Conservation (phyloP, 2,888 invertebrate species). For the Polia nebulosa region DNA sequence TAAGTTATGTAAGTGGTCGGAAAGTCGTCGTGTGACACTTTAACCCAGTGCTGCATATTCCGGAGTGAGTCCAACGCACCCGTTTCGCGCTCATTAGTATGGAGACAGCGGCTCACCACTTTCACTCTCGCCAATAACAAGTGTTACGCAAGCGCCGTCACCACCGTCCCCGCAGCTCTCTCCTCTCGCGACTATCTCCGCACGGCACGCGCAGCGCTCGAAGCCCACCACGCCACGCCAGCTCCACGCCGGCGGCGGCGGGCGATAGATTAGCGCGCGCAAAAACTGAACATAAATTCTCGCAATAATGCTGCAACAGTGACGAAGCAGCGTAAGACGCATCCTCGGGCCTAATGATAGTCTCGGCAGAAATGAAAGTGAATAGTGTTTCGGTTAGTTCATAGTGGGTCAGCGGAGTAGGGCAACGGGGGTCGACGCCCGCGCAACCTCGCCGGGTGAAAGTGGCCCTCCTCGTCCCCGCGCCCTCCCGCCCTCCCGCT, state of each 20-base stretch:
- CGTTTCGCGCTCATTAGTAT: slow-evolving; percentile 88
- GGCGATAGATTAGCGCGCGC: slow-evolving; percentile 56
- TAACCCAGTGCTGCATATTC: slow-evolving; percentile 84
- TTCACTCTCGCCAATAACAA: slow-evolving; percentile 89
- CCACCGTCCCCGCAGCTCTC: slow-evolving; percentile 79
- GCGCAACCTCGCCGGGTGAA: slow-evolving; percentile 90
- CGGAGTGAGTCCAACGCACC: slow-evolving; percentile 79
- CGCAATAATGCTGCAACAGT: slow-evolving; percentile 78
- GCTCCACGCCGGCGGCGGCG: slow-evolving; percentile 43
- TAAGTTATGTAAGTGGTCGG: slow-evolving; percentile 79
- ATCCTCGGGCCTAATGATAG: slow-evolving; percentile 87
- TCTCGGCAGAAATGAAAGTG: slow-evolving; percentile 88
- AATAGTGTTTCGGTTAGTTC: slow-evolving; percentile 86
- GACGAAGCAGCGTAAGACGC: slow-evolving; percentile 78
- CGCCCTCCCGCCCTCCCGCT: slow-evolving; percentile 72
- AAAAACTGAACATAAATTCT: slow-evolving; percentile 68
- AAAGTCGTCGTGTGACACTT: slow-evolving; percentile 84
- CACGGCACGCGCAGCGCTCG: slow-evolving; percentile 57
- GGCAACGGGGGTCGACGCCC: slow-evolving; percentile 89
- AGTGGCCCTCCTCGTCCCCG: slow-evolving; percentile 85
- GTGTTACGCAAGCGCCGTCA: slow-evolving; percentile 83
- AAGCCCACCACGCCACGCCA: slow-evolving; percentile 47
- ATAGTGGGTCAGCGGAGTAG: slow-evolving; percentile 90
- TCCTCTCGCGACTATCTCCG: slow-evolving; percentile 79
- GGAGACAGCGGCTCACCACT: slow-evolving; percentile 87